These are phyloP conservation scores for Panorpa germanica DNA, from an alignment of 2,888 invertebrate genomes.

Conservation along the genomic window DNA sequence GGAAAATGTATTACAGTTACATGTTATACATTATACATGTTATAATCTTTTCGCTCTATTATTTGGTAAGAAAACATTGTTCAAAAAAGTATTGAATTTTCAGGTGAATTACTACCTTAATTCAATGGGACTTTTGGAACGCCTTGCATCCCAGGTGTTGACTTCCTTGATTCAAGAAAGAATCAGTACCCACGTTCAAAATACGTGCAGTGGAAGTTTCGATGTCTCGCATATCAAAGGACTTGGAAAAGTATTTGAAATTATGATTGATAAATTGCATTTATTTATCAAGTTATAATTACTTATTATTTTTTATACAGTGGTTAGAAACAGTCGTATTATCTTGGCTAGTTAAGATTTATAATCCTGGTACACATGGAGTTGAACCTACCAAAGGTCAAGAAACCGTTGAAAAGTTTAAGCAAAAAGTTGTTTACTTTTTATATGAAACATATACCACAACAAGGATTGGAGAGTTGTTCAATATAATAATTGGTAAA, in stretches of 20 bases:
- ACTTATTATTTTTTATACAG: constrained; percentile 22
- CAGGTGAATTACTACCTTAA: constrained; percentile 61
- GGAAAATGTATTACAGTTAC: constrained; percentile 32
- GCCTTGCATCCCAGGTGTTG: constrained; percentile 67
- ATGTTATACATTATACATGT: no score
- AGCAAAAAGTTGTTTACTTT: constrained; percentile 60
- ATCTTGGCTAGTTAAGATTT: constrained; percentile 72
- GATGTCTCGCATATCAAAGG: constrained; percentile 61
- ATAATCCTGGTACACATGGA: constrained; percentile 42
- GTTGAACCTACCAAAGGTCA: constrained; percentile 31
- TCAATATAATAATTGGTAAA: constrained; percentile 79
- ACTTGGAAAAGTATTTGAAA: constrained; percentile 55
- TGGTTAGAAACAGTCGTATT: constrained; percentile 79
- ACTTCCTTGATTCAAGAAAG: constrained; percentile 67
- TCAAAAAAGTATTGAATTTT: constrained; percentile 51
- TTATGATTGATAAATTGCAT: constrained; percentile 10
- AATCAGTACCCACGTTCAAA: constrained; percentile 69
- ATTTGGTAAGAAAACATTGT: no score
- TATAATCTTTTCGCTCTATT: no score
- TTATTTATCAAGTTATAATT: constrained; percentile 3
- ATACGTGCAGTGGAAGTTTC: constrained; percentile 71
- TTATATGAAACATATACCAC: constrained; percentile 79
- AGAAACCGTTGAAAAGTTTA: constrained; percentile 42
- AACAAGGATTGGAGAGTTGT: constrained; percentile 77
- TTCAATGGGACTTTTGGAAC: constrained; percentile 59